Evolutionary conservation across 2,888 invertebrate species (phyloP).

Genomic region (Habrosyne pyritoides): DNA sequence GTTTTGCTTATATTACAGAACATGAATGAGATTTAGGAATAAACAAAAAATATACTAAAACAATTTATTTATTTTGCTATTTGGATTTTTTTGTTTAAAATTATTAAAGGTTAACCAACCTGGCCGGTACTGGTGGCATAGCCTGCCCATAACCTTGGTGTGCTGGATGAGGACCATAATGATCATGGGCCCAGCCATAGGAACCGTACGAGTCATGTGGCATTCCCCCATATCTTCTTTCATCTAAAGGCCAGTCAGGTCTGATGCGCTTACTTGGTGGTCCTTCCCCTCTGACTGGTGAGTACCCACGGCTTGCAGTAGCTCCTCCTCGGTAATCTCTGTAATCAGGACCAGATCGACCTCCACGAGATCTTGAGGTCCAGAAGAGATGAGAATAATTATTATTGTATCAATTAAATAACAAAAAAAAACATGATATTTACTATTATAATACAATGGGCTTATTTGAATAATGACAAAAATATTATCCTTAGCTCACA

Average conservation of each 20-base stretch:
- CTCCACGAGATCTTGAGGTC: constrained; percentile 78
- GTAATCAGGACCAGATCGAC: constrained; percentile 89
- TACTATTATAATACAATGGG: too few relatives aligned
- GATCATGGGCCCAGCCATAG: constrained; percentile 82
- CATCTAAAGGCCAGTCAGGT: constrained; percentile 86
- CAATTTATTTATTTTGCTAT: constrained; percentile 10
- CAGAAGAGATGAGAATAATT: constrained; percentile 22
- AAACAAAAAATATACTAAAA: constrained; percentile 4
- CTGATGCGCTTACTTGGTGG: constrained; percentile 91
- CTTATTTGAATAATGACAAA: too few relatives aligned
- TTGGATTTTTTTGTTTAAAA: too few relatives aligned
- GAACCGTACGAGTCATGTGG: constrained; percentile 80
- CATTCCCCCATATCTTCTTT: constrained; percentile 78
- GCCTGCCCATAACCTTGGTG: constrained; percentile 86
- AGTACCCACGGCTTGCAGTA: constrained; percentile 88
- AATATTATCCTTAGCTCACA: too few relatives aligned
- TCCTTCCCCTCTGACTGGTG: constrained; percentile 89
- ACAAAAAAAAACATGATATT: too few relatives aligned
- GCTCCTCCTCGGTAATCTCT: constrained; percentile 89
- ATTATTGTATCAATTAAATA: background rate
- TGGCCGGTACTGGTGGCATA: constrained; percentile 77
- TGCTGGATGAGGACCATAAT: constrained; percentile 83
- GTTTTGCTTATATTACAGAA: background rate
- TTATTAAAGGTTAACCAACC: constrained; percentile 52
- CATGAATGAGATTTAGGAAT: too few relatives aligned